Conservation (phyloP, 2,888 invertebrate species). For the Phyto melanocephala region DNA sequence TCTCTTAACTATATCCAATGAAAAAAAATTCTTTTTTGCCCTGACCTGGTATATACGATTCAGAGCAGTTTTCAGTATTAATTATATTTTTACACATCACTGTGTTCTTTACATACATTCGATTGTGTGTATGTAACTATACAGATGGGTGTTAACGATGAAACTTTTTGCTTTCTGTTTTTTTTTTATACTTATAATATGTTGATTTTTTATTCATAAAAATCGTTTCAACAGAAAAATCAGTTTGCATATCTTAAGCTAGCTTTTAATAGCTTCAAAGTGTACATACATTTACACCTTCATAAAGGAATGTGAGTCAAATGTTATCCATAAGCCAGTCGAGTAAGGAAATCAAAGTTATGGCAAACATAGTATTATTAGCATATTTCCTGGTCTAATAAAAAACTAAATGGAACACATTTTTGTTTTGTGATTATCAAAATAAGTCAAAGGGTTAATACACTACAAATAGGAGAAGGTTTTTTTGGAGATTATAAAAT, state of each 20-base stretch:
- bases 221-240: constrained; percentile 49
- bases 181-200: constrained; percentile 35
- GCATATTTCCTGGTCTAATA: background rate
- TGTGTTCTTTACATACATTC: too few species aligned
- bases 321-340: background rate
- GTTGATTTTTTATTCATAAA: constrained; percentile 49
- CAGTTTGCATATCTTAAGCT: constrained; percentile 54
- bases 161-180: background rate
- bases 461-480: too few species aligned
- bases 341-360: background rate
- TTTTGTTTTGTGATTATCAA: too few species aligned
- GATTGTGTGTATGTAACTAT: background rate
- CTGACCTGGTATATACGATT: too few species aligned
- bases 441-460: too few species aligned
- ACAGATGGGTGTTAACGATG: background rate
- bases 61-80: too few species aligned
- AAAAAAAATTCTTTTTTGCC: too few species aligned
- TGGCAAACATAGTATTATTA: background rate
- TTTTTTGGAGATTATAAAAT: too few species aligned
- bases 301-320: background rate
- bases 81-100: background rate
- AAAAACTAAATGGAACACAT: too few species aligned
- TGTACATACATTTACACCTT: background rate
- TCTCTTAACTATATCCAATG: too few species aligned
- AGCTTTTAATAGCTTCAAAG: background rate